Evolutionary conservation across 2,797 vertebrate genomes (phyloP).

Genomic region (Melopsittacus undulatus): DNA sequence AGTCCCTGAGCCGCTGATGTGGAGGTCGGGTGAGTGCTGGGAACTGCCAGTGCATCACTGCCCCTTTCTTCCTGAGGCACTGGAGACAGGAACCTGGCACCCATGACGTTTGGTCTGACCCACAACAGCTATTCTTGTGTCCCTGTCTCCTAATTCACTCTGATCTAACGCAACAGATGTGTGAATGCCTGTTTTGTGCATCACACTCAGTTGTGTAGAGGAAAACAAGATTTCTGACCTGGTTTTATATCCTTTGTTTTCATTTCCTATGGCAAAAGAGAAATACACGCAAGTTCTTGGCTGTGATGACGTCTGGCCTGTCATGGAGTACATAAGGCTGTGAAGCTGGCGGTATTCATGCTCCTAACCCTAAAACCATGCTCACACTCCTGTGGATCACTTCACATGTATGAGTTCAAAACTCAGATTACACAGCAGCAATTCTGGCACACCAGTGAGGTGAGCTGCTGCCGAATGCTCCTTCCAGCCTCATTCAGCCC

Average conservation of each 20-base stretch:
- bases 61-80: not conserved
- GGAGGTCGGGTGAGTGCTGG: not conserved
- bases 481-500: not conserved
- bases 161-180: not conserved
- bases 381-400: not conserved
- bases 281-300: not conserved
- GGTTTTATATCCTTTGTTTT: slow-evolving; percentile 45
- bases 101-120: not conserved
- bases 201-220: not conserved
- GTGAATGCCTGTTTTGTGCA: not conserved
- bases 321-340: not conserved
- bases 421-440: not conserved
- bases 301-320: not conserved
- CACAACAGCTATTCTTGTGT: not conserved
- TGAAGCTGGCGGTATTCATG: not conserved
- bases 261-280: slow-evolving; percentile 28
- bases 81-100: slow-evolving; percentile 19
- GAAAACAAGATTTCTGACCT: slow-evolving; percentile 31
- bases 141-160: not conserved
- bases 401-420: not conserved
- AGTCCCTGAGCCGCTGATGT: not conserved
- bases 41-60: not conserved
- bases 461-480: fast-evolving
- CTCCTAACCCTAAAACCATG: not conserved
- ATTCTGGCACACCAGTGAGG: not conserved